Conservation (phyloP, 2,113 vertebrate genomes). For the Nanger granti region DNA sequence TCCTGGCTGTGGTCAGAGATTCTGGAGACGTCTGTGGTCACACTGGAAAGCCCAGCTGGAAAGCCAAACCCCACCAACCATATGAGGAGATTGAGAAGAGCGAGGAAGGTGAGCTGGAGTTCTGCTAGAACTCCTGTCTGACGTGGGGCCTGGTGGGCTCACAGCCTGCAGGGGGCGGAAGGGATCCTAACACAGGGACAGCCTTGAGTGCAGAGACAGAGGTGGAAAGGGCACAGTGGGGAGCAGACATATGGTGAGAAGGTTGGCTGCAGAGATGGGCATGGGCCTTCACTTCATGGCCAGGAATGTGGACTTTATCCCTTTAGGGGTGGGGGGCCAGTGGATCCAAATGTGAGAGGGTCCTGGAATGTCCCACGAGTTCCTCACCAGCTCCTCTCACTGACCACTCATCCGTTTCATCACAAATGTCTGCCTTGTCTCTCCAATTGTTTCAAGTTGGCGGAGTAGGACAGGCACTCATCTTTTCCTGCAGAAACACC, state of each 20-base stretch:
- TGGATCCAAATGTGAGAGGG: neutral
- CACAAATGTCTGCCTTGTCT: neutral
- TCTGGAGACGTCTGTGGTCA: neutral
- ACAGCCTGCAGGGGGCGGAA: neutral
- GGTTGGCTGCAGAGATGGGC: neutral
- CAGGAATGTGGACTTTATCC: neutral
- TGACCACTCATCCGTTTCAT: neutral
- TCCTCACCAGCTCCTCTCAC: neutral
- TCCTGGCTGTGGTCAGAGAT: neutral
- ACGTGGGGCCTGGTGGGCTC: neutral
- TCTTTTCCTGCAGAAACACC: neutral
- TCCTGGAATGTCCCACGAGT: neutral
- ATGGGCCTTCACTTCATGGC: neutral
- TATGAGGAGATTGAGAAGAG: neutral
- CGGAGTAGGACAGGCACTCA: neutral
- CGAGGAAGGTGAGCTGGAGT: neutral
- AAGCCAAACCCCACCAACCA: neutral
- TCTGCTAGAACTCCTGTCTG: neutral
- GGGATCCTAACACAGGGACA: neutral
- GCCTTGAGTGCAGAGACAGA: neutral
- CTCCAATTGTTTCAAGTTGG: neutral
- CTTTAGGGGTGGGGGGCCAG: neutral
- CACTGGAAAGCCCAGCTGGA: neutral
- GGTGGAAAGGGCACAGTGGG: neutral
- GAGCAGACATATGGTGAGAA: neutral